Evolutionary conservation across 2,888 invertebrate genomes (phyloP).

Genomic region (Drosophila silvestris): DNA sequence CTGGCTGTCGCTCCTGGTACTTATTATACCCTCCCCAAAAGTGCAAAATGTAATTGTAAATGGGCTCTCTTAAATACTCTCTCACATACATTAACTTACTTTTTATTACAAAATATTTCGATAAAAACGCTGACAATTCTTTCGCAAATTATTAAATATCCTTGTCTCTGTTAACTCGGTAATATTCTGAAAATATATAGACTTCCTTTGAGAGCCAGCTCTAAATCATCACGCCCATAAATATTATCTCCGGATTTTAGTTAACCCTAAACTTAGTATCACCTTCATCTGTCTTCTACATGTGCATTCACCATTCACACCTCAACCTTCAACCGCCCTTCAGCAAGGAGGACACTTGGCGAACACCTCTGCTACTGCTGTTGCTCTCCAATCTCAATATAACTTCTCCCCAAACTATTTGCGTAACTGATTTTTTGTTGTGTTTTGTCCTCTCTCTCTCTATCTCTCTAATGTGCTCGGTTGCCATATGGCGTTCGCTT

Average conservation of each 20-base stretch:
- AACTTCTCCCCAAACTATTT: constrained; percentile 34
- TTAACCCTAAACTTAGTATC: constrained; percentile 7
- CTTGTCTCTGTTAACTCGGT: too few species aligned
- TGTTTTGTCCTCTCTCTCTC: background rate
- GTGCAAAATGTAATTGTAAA: background rate
- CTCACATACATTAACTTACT: background rate
- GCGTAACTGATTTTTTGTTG: constrained; percentile 17
- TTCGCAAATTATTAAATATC: background rate
- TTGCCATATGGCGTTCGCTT: constrained; percentile 67
- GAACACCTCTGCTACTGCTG: constrained; percentile 22
- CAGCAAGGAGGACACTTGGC: constrained; percentile 39
- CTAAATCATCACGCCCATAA: background rate
- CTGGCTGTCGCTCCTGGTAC: background rate
- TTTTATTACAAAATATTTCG: background rate
- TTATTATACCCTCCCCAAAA: background rate
- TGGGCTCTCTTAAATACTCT: background rate
- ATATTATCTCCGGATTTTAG: constrained; percentile 4
- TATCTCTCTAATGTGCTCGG: constrained; percentile 43
- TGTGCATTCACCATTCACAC: constrained; percentile 18
- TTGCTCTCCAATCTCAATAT: constrained; percentile 12
- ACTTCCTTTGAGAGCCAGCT: background rate
- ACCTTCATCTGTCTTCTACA: constrained; percentile 14
- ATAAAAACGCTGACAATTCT: background rate
- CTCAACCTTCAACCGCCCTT: constrained; percentile 52
- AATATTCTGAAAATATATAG: background rate